Conservation (phyloP, 2,797 vertebrate genomes). For the Tiaroga cobitis region DNA sequence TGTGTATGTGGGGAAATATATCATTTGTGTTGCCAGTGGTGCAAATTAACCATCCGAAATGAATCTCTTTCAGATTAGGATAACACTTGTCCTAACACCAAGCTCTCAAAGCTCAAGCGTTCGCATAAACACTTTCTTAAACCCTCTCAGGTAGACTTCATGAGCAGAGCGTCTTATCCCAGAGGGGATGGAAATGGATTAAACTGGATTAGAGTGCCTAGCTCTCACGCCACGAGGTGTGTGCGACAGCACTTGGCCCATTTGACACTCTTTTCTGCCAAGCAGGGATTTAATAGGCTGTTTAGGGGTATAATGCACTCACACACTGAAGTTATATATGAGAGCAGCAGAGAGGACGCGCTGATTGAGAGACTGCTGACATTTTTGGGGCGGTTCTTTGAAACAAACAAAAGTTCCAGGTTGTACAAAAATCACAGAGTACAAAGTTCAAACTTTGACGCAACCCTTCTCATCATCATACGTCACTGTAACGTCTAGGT, state of each 20-base stretch:
- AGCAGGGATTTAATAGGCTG: slow-evolving; percentile 73
- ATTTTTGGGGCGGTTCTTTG: slow-evolving; percentile 48
- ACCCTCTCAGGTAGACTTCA: slow-evolving; percentile 59
- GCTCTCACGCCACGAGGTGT: slow-evolving; percentile 48
- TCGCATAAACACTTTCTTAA: slow-evolving; percentile 50
- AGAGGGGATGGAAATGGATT: slow-evolving; percentile 58
- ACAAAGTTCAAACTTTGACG: background rate
- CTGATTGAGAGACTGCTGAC: slow-evolving; percentile 75
- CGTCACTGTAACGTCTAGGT: background rate
- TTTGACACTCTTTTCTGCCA: slow-evolving; percentile 70
- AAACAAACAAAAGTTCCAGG: background rate
- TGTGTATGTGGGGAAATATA: background rate
- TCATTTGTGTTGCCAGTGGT: slow-evolving; percentile 5
- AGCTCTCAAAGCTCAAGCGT: slow-evolving; percentile 27
- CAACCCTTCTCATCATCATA: background rate
- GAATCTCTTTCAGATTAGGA: slow-evolving; percentile 48
- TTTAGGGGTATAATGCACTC: slow-evolving; percentile 72
- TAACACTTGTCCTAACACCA: slow-evolving; percentile 51
- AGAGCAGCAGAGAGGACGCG: slow-evolving; percentile 68
- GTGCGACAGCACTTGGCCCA: slow-evolving; percentile 63
- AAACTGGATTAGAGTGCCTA: slow-evolving; percentile 61
- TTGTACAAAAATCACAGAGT: background rate
- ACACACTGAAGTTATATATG: slow-evolving; percentile 60
- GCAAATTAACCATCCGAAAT: slow-evolving; percentile 47
- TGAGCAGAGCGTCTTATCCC: slow-evolving; percentile 60